These are phyloP conservation scores for Alligator mississippiensis DNA, from an alignment of 2,113 vertebrate species.

Conservation along the genomic window DNA sequence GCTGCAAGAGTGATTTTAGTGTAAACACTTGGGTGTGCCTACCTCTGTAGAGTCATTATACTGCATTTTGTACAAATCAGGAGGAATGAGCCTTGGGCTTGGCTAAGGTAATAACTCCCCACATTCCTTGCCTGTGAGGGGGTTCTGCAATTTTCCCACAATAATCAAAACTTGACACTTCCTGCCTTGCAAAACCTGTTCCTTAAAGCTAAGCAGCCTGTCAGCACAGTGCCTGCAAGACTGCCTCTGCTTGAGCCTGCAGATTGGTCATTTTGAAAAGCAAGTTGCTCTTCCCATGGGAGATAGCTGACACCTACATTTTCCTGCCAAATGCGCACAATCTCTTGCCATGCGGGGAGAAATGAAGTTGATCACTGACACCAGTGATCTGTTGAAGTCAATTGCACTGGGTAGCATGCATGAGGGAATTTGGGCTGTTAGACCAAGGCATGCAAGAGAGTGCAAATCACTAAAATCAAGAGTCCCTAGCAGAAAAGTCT, in stretches of 20 bases:
- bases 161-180: background rate
- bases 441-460: background rate
- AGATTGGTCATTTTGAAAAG: background rate
- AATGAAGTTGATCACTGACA: background rate
- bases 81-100: background rate
- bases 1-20: background rate
- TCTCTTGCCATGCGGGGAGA: slow-evolving; percentile 24
- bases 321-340: slow-evolving; percentile 23
- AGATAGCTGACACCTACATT: background rate
- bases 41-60: background rate
- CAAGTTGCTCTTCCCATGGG: background rate
- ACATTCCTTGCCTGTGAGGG: background rate
- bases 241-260: background rate
- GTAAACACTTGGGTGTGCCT: background rate
- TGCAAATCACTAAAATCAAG: fast-evolving
- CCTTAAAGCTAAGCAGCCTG: background rate
- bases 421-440: background rate
- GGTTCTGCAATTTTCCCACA: background rate
- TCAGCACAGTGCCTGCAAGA: background rate
- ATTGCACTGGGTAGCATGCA: too few species aligned
- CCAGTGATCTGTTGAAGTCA: too few species aligned
- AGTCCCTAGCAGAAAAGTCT: background rate
- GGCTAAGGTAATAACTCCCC: background rate
- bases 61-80: background rate
- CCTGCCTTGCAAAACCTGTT: background rate